phyloP scores from a whole-genome alignment of 2,888 invertebrate genomes.

The Tachystola acroxantha region DNA sequence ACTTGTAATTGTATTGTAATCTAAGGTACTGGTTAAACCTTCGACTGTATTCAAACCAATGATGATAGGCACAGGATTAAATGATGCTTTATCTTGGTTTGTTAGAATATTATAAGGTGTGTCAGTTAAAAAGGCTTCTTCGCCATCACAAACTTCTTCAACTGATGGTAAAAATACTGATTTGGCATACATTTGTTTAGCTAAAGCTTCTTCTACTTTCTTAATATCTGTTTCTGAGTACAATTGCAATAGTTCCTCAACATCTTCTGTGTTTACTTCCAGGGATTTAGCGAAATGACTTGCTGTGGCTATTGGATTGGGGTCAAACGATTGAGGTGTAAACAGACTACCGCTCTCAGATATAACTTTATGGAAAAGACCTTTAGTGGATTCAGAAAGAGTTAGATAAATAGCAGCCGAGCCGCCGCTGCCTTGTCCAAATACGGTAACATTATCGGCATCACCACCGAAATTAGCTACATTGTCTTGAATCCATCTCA shows the following conservation, averaged over 20 bases:
- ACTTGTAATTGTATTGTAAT: constrained; percentile 56
- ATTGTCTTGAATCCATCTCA: constrained; percentile 63
- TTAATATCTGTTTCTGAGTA: constrained; percentile 43
- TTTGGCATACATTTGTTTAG: constrained; percentile 61
- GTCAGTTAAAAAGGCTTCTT: constrained; percentile 58
- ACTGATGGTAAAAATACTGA: constrained; percentile 61
- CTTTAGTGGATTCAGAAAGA: constrained; percentile 55
- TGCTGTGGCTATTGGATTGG: constrained; percentile 46
- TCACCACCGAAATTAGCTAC: constrained; percentile 58
- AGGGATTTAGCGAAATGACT: constrained; percentile 59
- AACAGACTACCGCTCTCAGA: constrained; percentile 61
- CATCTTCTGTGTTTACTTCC: constrained; percentile 41
- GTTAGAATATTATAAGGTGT: constrained; percentile 62
- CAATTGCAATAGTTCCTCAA: constrained; percentile 42
- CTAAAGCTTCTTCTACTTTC: constrained; percentile 56
- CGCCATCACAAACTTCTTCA: constrained; percentile 49
- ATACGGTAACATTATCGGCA: constrained; percentile 60
- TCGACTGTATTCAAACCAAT: constrained; percentile 76
- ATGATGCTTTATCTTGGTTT: constrained; percentile 30
- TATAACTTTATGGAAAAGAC: constrained; percentile 59
- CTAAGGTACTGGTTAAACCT: constrained; percentile 64
- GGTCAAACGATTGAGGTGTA: constrained; percentile 53
- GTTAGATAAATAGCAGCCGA: constrained; percentile 59
- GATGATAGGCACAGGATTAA: constrained; percentile 66
- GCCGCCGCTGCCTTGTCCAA: constrained; percentile 68